Percentiles rank a stretch among this genome's conserved stretches.
Conservation (phyloP, 1,140 invertebrate species). For the Hyles vespertilio region DNA sequence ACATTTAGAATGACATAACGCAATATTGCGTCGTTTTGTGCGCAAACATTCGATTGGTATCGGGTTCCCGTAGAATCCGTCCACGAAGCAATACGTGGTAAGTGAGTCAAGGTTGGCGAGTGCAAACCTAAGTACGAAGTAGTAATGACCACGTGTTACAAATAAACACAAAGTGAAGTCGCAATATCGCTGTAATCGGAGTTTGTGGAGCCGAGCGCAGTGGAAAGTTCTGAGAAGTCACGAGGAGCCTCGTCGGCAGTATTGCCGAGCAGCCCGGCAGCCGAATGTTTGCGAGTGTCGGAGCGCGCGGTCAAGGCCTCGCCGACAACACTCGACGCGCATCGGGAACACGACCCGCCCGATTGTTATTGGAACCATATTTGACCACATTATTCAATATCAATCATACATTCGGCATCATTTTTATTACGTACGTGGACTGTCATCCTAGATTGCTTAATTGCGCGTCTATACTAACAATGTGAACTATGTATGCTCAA, state of each 20-base stretch:
- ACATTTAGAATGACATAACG: too few relatives aligned
- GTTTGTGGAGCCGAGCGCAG: constrained; percentile 24
- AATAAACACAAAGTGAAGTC: constrained; percentile 29
- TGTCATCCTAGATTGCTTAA: too few relatives aligned
- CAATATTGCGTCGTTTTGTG: too few relatives aligned
- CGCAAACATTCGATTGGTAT: too few relatives aligned
- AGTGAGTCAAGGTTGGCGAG: constrained; percentile 14
- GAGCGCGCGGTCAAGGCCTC: constrained; percentile 55
- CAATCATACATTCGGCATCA: background rate
- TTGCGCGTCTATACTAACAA: too few relatives aligned
- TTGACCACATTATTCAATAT: constrained; percentile 10
- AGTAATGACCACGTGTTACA: constrained; percentile 11
- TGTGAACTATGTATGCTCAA: too few relatives aligned
- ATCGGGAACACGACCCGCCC: constrained; percentile 39
- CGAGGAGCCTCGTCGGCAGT: constrained; percentile 36
- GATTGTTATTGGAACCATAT: constrained; percentile 30
- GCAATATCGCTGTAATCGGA: constrained; percentile 41
- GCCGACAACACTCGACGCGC: constrained; percentile 38
- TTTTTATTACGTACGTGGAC: background rate
- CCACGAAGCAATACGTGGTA: background rate
- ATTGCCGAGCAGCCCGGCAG: constrained; percentile 9
- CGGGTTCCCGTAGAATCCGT: background rate
- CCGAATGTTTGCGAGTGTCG: constrained; percentile 21
- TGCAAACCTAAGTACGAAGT: constrained; percentile 1
- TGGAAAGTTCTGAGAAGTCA: constrained; percentile 40